These are phyloP conservation scores for Noctuana brunneofusca DNA, from an alignment of 2,888 invertebrate species.

Conservation along the genomic window DNA sequence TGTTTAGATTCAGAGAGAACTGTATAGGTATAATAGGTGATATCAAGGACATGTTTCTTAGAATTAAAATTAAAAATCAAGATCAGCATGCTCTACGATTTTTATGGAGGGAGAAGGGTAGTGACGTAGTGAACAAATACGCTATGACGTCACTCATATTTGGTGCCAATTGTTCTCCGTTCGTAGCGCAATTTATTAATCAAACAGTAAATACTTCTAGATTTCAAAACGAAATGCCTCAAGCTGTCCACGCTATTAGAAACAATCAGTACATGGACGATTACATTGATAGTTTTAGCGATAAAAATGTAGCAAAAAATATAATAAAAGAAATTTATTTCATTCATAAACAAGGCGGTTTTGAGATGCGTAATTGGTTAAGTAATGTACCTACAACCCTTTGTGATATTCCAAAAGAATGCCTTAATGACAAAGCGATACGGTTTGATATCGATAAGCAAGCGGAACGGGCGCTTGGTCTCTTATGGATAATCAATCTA, in stretches of 20 bases:
- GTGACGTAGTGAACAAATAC: constrained; percentile 39
- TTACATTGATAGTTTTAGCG: constrained; percentile 20
- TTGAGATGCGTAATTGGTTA: constrained; percentile 44
- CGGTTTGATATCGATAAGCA: constrained; percentile 18
- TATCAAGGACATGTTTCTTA: constrained; percentile 45
- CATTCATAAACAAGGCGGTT: constrained; percentile 41
- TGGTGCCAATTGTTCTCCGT: constrained; percentile 27
- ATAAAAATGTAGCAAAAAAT: constrained; percentile 1
- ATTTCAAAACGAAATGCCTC: constrained; percentile 12
- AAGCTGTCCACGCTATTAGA: constrained; percentile 24
- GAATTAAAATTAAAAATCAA: constrained; percentile 41
- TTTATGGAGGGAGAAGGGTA: constrained; percentile 13
- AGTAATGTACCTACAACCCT: constrained; percentile 39
- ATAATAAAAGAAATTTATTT: constrained; percentile 16
- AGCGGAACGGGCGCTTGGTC: constrained; percentile 29
- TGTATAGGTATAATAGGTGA: constrained; percentile 14
- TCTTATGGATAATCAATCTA: too few species aligned
- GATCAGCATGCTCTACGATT: constrained; percentile 19
- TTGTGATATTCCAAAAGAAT: constrained; percentile 27
- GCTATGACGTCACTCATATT: constrained; percentile 38
- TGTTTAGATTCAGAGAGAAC: constrained; percentile 20
- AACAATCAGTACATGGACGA: constrained; percentile 34
- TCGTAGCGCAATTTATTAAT: constrained; percentile 27
- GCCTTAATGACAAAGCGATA: constrained; percentile 20
- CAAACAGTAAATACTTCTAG: constrained; percentile 21